These are phyloP conservation scores for Daboia siamensis DNA, from an alignment of 2,113 vertebrate genomes.

Conservation along the genomic window DNA sequence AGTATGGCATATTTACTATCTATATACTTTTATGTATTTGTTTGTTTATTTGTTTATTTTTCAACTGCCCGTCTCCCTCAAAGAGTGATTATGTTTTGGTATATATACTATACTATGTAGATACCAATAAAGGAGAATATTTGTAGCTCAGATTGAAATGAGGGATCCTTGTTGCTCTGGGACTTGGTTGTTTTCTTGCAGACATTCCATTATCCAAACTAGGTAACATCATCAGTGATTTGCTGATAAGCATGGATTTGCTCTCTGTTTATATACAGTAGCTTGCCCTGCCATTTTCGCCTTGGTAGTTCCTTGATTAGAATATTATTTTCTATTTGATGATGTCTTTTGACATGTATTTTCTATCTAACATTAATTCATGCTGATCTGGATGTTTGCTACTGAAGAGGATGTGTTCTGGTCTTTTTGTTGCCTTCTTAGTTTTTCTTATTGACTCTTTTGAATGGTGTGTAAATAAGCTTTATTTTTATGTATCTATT, in stretches of 20 bases:
- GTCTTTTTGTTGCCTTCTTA: background rate
- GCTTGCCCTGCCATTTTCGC: background rate
- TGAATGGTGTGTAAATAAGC: background rate
- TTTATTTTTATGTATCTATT: background rate
- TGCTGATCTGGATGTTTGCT: background rate
- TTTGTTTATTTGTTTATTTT: too few relatives aligned
- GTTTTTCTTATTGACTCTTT: background rate
- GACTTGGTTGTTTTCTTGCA: background rate
- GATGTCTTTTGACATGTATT: background rate
- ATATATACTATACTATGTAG: background rate
- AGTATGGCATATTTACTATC: background rate
- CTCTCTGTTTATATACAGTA: background rate
- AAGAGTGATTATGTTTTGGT: background rate
- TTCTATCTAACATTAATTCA: background rate
- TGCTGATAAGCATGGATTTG: background rate
- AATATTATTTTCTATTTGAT: background rate
- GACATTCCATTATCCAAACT: background rate
- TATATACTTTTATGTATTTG: background rate
- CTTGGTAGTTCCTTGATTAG: background rate
- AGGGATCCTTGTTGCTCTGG: background rate
- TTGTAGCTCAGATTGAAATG: background rate
- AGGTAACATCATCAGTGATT: background rate
- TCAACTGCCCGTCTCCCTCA: too few relatives aligned
- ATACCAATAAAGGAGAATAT: background rate
- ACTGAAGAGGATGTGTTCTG: background rate